These are phyloP conservation scores for Eupithecia dodoneata DNA, from an alignment of 2,888 invertebrate genomes.

Conservation along the genomic window DNA sequence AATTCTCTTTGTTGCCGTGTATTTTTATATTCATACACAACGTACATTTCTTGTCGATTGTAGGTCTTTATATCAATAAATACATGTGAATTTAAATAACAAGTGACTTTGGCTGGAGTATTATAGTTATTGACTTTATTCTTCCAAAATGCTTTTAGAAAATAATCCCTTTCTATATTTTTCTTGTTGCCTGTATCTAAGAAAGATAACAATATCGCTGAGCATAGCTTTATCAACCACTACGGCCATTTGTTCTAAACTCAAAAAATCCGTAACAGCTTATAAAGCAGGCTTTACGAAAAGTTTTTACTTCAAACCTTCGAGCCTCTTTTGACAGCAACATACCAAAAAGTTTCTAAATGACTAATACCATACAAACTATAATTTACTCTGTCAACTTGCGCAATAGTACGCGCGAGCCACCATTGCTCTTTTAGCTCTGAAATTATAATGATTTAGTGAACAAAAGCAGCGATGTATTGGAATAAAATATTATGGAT, in stretches of 20 bases:
- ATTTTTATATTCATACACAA: too few species aligned
- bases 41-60: too few species aligned
- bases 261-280: not conserved
- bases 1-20: too few species aligned
- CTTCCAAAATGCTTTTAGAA: too few species aligned
- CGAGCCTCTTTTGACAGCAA: not conserved
- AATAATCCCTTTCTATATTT: not conserved
- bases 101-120: too few species aligned
- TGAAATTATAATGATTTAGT: not conserved
- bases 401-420: conserved; percentile 62
- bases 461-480: conserved; percentile 19
- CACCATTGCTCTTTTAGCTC: conserved; percentile 19
- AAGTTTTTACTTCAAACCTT: not conserved
- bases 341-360: conserved; percentile 16
- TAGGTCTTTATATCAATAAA: too few species aligned
- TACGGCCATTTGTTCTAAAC: not conserved
- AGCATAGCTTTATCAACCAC: too few species aligned
- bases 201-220: not conserved
- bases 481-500: conserved; percentile 58
- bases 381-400: conserved; percentile 51
- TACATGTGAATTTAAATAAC: too few species aligned
- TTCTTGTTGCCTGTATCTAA: not conserved
- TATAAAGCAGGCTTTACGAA: not conserved
- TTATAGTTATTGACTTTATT: too few species aligned
- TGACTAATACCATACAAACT: conserved; percentile 23